phyloP scores from a whole-genome alignment of 2,113 vertebrate species.

The Arvicanthis niloticus region DNA sequence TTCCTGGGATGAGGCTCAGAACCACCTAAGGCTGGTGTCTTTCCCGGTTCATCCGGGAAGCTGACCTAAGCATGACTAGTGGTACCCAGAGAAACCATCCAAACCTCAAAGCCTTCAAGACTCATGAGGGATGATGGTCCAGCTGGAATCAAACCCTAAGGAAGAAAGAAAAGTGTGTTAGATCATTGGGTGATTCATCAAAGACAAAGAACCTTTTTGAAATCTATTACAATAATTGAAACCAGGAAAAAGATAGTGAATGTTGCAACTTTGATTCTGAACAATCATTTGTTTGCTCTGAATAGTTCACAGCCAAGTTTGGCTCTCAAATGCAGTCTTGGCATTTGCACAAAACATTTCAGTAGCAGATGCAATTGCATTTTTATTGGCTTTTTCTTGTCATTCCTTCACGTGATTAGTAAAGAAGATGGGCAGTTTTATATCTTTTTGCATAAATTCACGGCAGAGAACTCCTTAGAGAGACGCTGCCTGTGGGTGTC shows the following conservation, averaged over 20 bases:
- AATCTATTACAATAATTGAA: neutral
- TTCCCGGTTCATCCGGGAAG: neutral
- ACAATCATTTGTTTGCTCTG: neutral
- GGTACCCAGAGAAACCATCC: neutral
- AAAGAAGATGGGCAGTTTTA: neutral
- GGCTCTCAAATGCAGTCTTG: neutral
- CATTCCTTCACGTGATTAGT: neutral
- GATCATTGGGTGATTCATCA: constrained; percentile 27
- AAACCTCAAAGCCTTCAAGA: neutral
- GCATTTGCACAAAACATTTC: neutral
- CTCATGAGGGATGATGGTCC: neutral
- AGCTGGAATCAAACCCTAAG: neutral
- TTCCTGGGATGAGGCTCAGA: neutral
- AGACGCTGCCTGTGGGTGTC: neutral
- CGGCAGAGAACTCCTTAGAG: neutral
- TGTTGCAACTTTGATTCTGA: neutral
- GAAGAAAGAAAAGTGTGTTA: constrained; percentile 12
- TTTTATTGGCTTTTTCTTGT: neutral
- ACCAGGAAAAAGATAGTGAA: neutral
- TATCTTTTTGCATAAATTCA: neutral
- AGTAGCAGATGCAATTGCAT: rapidly evolving
- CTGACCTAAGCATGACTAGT: neutral
- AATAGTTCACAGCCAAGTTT: neutral
- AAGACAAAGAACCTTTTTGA: neutral
- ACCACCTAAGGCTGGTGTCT: neutral